Evolutionary conservation across 2,113 vertebrate species (phyloP), one percentile per base, ranked within the genome.

Genomic region (Calidris pugnax): DNA sequence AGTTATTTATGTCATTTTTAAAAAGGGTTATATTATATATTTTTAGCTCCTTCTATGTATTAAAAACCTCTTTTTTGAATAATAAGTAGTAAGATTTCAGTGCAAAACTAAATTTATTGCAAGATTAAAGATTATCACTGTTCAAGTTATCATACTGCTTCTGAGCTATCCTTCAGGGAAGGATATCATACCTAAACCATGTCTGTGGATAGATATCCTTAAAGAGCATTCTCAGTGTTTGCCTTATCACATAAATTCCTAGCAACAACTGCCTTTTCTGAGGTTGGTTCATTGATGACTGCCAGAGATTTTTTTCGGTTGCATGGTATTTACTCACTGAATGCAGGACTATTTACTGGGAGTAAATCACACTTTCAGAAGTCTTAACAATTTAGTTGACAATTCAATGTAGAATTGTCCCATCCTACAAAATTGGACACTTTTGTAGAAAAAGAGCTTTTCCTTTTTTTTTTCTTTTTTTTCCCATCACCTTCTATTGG

Each of bases 201-300:
- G 6, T 59, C 37, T 55, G 23, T 79, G 37, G 7, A 37, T 5
- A 60, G 39, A 28, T 23, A 11, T 9, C 50, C 63, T 71, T 39
- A 41, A 67, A 76, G 16, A 60, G 6, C 5, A 18, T 82, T 79
- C 16, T 67, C 20, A 28, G 51, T 24, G 6, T 41, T 93, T 53
- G 8, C 12, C 6, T n/a, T 18, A 53, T 59, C 6, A 4, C 0
- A 0, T 23, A 16, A 81, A 78, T 27, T 53, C 21, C 20, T 51
- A 56, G 14, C 27, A 93, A 53, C 23, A 57, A 3, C 24, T 67
- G 3, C 7, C 8, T 93, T 84, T 89, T 64, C 63, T 71, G 66
- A 45, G 11, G 3, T 4, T 51, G 7, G 2, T 37, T 85, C 8
- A 6, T 1, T 72, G 14, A 15, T 66, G 64, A 59, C 24, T 51